Conservation (phyloP, 2,888 invertebrate genomes). For the Malthinus flaveolus region DNA sequence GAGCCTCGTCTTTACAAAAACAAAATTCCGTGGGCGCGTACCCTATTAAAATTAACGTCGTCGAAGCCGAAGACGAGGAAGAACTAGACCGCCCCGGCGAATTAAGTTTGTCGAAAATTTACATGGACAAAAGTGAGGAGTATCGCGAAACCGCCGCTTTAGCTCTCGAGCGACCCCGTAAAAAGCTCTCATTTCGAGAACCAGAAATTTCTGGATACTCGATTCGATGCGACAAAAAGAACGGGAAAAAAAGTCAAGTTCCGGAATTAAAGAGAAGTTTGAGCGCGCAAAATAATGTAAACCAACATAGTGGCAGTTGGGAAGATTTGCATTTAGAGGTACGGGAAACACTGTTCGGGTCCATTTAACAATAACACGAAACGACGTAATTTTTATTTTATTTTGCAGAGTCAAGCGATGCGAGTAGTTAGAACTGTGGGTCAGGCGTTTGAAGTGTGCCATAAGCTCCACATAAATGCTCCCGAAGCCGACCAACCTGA, state of each 20-base stretch:
- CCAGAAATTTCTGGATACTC: constrained; percentile 64
- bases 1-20: constrained; percentile 43
- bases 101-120: constrained; percentile 47
- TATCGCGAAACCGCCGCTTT: constrained; percentile 53
- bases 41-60: constrained; percentile 47
- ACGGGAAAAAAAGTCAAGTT: constrained; percentile 25
- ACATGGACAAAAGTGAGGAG: constrained; percentile 48
- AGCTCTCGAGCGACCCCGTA: constrained; percentile 69
- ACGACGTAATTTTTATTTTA: constrained; percentile 8
- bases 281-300: constrained; percentile 42
- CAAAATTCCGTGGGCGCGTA: constrained; percentile 51
- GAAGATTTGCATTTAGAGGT: constrained; percentile 65
- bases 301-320: constrained; percentile 56
- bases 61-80: constrained; percentile 40
- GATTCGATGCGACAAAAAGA: constrained; percentile 26
- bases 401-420: constrained; percentile 93
- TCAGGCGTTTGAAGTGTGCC: constrained; percentile 99
- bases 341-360: constrained; percentile 14
- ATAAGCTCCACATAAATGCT: constrained; percentile 77
- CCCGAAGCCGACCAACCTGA: constrained; percentile 56
- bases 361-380: background rate
- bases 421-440: constrained; percentile 97
- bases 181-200: constrained; percentile 86
- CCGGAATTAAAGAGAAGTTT: constrained; percentile 44
- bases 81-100: constrained; percentile 39